These are phyloP conservation scores for Operophtera brumata DNA, from an alignment of 2,888 invertebrate species.

Conservation along the genomic window DNA sequence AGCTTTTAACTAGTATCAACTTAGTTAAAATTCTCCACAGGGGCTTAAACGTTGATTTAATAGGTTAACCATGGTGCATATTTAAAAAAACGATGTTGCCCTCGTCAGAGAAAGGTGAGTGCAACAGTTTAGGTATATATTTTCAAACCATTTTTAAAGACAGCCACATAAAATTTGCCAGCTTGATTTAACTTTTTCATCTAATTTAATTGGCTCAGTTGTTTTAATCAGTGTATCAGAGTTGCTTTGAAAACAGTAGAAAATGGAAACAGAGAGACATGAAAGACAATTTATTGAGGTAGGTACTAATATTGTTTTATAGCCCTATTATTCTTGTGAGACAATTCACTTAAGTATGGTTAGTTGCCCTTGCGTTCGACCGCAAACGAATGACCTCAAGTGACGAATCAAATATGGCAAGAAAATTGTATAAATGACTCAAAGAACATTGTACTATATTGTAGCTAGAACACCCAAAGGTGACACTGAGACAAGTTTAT, in stretches of 20 bases:
- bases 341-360: constrained; percentile 22
- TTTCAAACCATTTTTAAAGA: too few relatives aligned
- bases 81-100: neutral
- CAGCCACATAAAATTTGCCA: too few relatives aligned
- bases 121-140: too few relatives aligned
- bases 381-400: constrained; percentile 46
- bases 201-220: neutral
- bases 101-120: neutral
- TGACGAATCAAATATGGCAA: constrained; percentile 48
- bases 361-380: constrained; percentile 42
- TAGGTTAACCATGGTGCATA: neutral
- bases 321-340: constrained; percentile 12
- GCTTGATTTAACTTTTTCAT: neutral
- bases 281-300: constrained; percentile 17
- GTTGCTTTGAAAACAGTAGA: neutral
- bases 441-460: constrained; percentile 1
- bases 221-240: neutral
- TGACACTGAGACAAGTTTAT: neutral
- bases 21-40: neutral
- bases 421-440: constrained; percentile 39
- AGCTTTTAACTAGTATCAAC: neutral
- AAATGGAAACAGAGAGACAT: constrained; percentile 9
- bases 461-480: neutral
- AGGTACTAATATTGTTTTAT: constrained; percentile 15
- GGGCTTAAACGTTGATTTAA: constrained; percentile 2